Percentiles rank a stretch among this genome's conserved stretches.
Evolutionary conservation across 2,113 vertebrate genomes (phyloP).

Genomic region (Indicator maculatus): DNA sequence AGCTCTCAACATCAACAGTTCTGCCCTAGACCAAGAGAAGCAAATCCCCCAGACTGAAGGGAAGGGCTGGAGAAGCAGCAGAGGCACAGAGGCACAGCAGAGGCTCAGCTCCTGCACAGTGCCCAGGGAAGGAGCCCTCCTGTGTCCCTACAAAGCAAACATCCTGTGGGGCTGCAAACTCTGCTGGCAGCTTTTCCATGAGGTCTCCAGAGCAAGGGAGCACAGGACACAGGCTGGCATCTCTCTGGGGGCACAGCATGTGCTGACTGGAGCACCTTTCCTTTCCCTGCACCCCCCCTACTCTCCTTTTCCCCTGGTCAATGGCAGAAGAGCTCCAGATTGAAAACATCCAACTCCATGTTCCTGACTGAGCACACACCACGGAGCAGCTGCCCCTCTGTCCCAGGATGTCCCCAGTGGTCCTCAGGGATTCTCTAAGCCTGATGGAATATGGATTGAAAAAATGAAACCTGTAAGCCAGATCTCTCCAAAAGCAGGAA

Average conservation of each 20-base stretch:
- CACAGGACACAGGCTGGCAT: neutral
- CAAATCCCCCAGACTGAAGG: neutral
- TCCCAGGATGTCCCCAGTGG: slow-evolving; percentile 7
- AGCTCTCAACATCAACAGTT: neutral
- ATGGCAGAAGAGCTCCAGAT: neutral
- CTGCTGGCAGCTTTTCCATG: neutral
- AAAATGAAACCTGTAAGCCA: slow-evolving; percentile 19
- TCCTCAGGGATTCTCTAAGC: neutral
- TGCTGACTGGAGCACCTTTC: neutral
- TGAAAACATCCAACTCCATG: neutral
- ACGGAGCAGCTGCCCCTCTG: neutral
- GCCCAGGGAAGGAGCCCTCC: neutral
- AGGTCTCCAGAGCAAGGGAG: neutral
- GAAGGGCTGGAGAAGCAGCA: neutral
- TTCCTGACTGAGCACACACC: neutral
- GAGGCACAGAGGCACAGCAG: neutral
- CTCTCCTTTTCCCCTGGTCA: neutral
- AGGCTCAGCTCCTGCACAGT: neutral
- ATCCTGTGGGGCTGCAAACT: slow-evolving; percentile 47
- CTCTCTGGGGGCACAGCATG: neutral
- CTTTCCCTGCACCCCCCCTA: neutral
- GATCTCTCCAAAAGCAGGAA: neutral
- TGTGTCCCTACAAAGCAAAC: slow-evolving; percentile 52
- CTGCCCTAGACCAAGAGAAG: neutral
- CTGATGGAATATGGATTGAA: slow-evolving; percentile 34